Base-by-base conservation (phyloP, 2,113 vertebrate genomes). In the Leptocoma aspasia region DNA sequence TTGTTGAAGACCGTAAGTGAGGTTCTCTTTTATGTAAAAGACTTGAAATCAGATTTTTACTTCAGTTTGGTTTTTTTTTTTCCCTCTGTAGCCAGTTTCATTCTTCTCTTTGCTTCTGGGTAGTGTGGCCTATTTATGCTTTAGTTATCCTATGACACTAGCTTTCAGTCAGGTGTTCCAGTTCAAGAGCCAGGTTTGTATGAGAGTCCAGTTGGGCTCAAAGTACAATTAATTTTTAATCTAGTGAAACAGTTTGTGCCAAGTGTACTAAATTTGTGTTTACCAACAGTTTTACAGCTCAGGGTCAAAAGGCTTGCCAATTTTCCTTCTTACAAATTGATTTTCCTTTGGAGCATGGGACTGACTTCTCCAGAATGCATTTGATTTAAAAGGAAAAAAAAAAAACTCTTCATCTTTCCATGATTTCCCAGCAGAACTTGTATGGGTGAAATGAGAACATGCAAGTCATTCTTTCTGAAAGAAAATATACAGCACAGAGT, bases 1-100 rank as follows among this genome's bases (percentile, higher is more conserved):
- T 99, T 39, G 96, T 98, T 24, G 98, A 98, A 93, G 98, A 99
- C 82, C 95, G 99, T 99, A 98, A 99, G 99, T 56, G 61, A 72
- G 47, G 24, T 54, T 88, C 64, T 69, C 47, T 39, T 11, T 96
- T 87, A 60, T 66, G 42, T 66, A 56, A 86, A 93, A 82, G 56
- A 54, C 59, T 87, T 82, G 82, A 92, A 57, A 42, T 64, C 37
- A 54, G 75, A 33, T 61, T 90, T 33, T 78, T 87, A 69, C 27
- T 93, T 82, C 52, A 64, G 65, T 59, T 57, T n/a, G 39, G 12
- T 45, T 61, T 59, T 72, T 44, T 44, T 42, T 35, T 37, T 54
- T 39, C 70, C 47, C 53, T 35, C 42, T 14, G 27, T 70, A 82
- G 42, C 27, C 33, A 11, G 78, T 66, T 82, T 42, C 22, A 22